Percentiles rank a stretch among this genome's conserved stretches.
These are phyloP conservation scores for Hyles lineata DNA, from an alignment of 2,888 invertebrate species.

Conservation along the genomic window DNA sequence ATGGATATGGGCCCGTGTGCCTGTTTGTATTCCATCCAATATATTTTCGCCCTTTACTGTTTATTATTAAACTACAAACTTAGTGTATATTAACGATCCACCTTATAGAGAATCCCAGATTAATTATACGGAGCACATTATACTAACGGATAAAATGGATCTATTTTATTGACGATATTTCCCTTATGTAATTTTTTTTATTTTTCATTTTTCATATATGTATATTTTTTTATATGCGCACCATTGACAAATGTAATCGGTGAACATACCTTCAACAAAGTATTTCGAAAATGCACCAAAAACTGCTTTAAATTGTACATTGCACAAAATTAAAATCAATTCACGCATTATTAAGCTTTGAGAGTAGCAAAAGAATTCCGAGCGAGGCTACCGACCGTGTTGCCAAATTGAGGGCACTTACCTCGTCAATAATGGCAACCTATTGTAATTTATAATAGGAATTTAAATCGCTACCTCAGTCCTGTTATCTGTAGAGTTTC, in stretches of 20 bases:
- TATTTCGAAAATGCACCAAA: no score
- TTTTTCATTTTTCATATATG: no score
- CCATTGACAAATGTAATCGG: neutral
- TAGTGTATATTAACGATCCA: no score
- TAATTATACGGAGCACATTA: no score
- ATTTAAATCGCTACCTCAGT: slow-evolving; percentile 9
- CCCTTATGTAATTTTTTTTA: no score
- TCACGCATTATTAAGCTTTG: neutral
- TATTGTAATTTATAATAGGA: slow-evolving; percentile 20
- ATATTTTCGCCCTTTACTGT: neutral
- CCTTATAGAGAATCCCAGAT: no score
- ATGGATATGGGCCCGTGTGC: neutral
- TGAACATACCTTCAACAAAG: neutral
- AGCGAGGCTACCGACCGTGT: neutral
- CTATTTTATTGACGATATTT: no score
- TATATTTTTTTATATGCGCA: neutral
- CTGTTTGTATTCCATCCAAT: neutral
- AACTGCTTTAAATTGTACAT: neutral
- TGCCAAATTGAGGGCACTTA: slow-evolving; percentile 10
- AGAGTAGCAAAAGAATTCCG: neutral
- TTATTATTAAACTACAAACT: neutral
- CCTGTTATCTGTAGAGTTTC: slow-evolving; percentile 26
- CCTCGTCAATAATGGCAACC: neutral
- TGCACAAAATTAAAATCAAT: neutral
- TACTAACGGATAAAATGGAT: no score